These are phyloP conservation scores for Cirrhinus mrigala DNA, from an alignment of 2,797 vertebrate genomes.

Conservation along the genomic window DNA sequence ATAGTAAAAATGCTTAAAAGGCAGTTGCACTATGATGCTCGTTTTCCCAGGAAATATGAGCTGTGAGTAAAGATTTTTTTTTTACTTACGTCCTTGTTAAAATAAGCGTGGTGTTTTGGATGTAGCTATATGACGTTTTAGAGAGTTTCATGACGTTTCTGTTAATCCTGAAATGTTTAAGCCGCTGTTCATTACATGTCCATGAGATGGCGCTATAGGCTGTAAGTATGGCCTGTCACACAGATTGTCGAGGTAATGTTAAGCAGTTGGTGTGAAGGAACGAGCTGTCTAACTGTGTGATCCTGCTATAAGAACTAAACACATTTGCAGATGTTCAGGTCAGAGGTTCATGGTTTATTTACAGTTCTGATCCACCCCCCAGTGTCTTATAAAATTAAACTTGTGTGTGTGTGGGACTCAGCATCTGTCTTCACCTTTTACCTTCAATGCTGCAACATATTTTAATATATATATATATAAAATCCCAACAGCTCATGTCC, in stretches of 20 bases:
- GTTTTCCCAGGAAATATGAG: not conserved
- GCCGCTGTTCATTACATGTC: not conserved
- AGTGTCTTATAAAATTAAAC: not conserved
- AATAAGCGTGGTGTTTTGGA: not conserved
- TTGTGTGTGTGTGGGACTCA: not conserved
- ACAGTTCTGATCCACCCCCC: not conserved
- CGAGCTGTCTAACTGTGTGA: not conserved
- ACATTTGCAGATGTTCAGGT: conserved; percentile 42
- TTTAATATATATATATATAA: too few species aligned
- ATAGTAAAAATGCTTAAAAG: not conserved
- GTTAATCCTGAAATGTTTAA: not conserved
- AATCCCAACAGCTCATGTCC: not conserved
- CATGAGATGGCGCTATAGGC: conserved; percentile 1
- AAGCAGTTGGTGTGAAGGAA: not conserved
- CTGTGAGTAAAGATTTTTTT: too few species aligned
- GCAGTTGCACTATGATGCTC: not conserved
- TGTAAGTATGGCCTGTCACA: not conserved
- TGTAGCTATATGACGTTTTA: not conserved
- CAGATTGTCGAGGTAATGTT: not conserved
- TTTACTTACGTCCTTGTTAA: not conserved
- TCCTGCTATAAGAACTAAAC: conserved; percentile 1
- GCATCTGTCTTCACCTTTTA: conserved; percentile 3
- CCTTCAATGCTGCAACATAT: not conserved
- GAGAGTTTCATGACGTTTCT: not conserved
- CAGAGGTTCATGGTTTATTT: conserved; percentile 12